Evolutionary conservation across 2,888 invertebrate genomes (phyloP).

Genomic region (Drosophila stalkeri): DNA sequence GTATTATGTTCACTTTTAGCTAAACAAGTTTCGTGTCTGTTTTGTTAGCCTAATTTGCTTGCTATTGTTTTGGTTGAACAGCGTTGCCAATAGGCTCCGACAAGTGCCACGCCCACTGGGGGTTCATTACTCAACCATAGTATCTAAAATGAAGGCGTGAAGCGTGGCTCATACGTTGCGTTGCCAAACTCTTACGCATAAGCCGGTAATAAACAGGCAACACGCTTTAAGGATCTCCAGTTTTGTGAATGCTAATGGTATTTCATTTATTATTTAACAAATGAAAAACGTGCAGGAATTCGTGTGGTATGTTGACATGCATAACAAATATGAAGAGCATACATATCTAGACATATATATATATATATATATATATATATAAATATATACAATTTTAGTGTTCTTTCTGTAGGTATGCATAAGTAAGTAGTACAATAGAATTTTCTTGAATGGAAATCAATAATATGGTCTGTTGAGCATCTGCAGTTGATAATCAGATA

Average conservation of each 20-base stretch:
- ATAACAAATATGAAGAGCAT: conserved; percentile 1
- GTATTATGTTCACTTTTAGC: not conserved
- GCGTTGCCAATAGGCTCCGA: not conserved
- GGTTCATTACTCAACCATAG: conserved; percentile 16
- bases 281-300: conserved; percentile 31
- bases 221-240: conserved; percentile 37
- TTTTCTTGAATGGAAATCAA: conserved; percentile 39
- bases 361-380: too few relatives aligned
- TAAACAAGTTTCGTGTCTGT: not conserved
- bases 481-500: conserved; percentile 22
- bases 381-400: not conserved
- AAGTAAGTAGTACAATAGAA: not conserved
- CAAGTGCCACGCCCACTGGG: conserved; percentile 25
- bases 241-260: conserved; percentile 22
- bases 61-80: not conserved
- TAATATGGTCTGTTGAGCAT: conserved; percentile 36
- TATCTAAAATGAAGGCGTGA: conserved; percentile 4
- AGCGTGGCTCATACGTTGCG: conserved; percentile 60
- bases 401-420: not conserved
- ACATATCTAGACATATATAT: not conserved
- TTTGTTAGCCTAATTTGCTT: not conserved
- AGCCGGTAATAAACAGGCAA: conserved; percentile 27
- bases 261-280: conserved; percentile 41
- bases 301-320: conserved; percentile 12
- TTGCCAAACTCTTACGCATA: conserved; percentile 9